Base-by-base conservation (phyloP, 2,888 invertebrate genomes). In the Thereva unica region DNA sequence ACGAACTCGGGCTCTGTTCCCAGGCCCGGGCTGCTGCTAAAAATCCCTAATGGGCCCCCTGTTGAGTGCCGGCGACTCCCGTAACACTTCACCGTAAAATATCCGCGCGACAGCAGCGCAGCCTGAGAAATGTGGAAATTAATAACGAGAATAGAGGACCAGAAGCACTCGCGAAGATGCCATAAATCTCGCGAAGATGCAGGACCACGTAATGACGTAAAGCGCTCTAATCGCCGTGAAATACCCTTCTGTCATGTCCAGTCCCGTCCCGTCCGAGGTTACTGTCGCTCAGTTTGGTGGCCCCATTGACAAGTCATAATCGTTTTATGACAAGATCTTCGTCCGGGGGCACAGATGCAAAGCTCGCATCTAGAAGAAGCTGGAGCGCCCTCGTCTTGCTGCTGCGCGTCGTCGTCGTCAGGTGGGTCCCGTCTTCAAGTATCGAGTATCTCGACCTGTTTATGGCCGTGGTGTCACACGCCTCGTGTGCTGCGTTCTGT, bases 41-140 rank as follows among this genome's bases (percentile, higher is more conserved):
- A 68, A 68, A 67, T 66, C 66, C 67, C 68, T 68, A 68, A 68
- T 68, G 68, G 68, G 68, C 68, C 38, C 61, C 68, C 66, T 66
- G 68, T 64, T 57, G 68, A 49, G 68, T 67, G 68, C 59, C 68
- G 42, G 47, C 66, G 63, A 68, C 68, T 68, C 66, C 66, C 68
- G 68, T 68, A 66, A 68, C 68, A 68, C 68, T 68, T 66, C 49
- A 56, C 64, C 67, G 63, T 68, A 65, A 65, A 64, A 64, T 64
- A 44, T 64, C 53, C 44, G 42, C 53, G 37, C 53, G 64, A 12
- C 53, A 38, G 61, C 55, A 38, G 9, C 55, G 40, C 42, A 50
- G 37, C 50, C 10, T n/a, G n/a, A 38, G 38, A 38, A 55, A 55
- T 42, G 23, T 61, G 35, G 41, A 23, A 40, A 35, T 40, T 61